Base-by-base conservation (phyloP, 2,113 vertebrate species). In the Argyrosomus japonicus region DNA sequence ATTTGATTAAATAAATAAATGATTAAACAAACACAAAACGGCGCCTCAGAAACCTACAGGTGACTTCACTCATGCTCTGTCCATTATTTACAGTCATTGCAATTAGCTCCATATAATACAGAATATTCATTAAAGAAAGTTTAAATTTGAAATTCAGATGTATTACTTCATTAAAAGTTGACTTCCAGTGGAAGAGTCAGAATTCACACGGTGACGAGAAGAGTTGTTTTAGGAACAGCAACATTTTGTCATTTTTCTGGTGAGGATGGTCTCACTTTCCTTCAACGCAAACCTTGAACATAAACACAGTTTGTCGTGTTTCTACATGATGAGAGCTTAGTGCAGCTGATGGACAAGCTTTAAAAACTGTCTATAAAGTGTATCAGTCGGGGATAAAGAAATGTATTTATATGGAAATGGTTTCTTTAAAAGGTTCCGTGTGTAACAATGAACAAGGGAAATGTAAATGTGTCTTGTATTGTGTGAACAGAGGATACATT, bases 371-470 rank as follows among this genome's bases (percentile, higher is more conserved):
- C 48, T 71, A 17, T 75, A 53, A 77, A 76, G 60, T 74, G 51
- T 1, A 48, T 23, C 53, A 29, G 53, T 19, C 18, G 12, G 40
- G 75, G 56, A 72, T 64, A 19, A 68, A 82, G 29, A 70, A 23
- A 58, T 60, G 70, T 23, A 76, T 88, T 84, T 68, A 82, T 70
- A 80, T 79, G 87, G 68, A 77, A 82, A 88, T 84, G 6, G 21
- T 72, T 54, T 15, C 51, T 69, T 68, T 70, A 53, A 65, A 48
- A 53, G 74, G 63, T 62, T 56, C 54, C 17, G 6, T 8, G 45
- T 65, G 79, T 6, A 69, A 87, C 72, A 69, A 61, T 11, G 63
- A 70, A 87, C 82, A 71, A 81, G 74, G 75, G 53, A 67, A 69
- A 87, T 78, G 84, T 80, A 83, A 87, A 88, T 85, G 68, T 27